phyloP scores from a whole-genome alignment of 1,140 invertebrate genomes.

The Scaptodrosophila lebanonensis region DNA sequence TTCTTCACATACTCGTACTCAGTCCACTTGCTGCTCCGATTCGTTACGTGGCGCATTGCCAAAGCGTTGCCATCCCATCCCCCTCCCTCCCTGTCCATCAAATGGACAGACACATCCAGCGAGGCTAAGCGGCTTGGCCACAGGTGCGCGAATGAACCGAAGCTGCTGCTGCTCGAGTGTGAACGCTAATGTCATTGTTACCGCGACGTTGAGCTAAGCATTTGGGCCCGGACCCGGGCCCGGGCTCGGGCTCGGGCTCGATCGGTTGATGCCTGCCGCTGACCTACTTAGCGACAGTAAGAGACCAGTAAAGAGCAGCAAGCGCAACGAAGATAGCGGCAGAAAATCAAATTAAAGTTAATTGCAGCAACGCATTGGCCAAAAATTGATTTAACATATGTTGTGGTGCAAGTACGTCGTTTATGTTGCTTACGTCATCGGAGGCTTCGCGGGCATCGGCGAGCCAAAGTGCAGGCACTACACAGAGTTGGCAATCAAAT shows the following conservation, averaged over 20 bases:
- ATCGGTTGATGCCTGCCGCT: conserved; percentile 27
- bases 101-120: no score
- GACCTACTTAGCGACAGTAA: conserved; percentile 66
- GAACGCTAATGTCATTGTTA: conserved; percentile 64
- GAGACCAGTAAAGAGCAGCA: no score
- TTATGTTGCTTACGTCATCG: no score
- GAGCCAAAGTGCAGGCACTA: conserved; percentile 37
- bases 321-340: no score
- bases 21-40: conserved; percentile 24
- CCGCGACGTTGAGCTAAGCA: conserved; percentile 29
- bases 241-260: no score
- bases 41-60: conserved; percentile 5
- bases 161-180: conserved; percentile 42
- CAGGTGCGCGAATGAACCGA: conserved; percentile 7
- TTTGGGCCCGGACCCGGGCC: no score
- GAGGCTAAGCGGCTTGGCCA: background rate
- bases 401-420: no score
- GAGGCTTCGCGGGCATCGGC: background rate
- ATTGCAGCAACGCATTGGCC: conserved; percentile 36
- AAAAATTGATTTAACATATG: conserved; percentile 51
- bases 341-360: conserved; percentile 58
- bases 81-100: no score
- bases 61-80: no score
- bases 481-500: conserved; percentile 36
- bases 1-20: conserved; percentile 44